phyloP scores from a whole-genome alignment of 2,113 vertebrate genomes.

The Falco punctatus region DNA sequence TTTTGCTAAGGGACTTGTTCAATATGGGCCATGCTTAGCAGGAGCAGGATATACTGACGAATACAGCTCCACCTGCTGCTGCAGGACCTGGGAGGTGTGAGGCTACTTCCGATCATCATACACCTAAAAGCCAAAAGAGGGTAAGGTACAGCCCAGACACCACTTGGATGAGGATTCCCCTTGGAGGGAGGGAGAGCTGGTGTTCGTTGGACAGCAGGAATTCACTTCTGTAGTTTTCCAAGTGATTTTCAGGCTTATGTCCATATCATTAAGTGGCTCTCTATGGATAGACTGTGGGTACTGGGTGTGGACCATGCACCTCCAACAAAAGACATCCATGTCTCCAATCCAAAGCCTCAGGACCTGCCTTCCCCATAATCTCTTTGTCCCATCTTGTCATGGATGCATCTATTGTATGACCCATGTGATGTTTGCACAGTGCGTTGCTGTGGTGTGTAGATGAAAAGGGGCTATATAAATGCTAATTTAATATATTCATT shows the following conservation, averaged over 20 bases:
- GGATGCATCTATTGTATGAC: background rate
- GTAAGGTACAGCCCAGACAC: background rate
- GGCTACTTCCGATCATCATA: background rate
- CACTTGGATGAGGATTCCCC: background rate
- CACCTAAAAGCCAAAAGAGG: background rate
- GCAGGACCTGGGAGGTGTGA: background rate
- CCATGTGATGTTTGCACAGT: background rate
- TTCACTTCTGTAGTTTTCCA: background rate
- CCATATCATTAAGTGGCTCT: background rate
- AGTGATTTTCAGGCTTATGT: background rate
- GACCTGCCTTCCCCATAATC: background rate
- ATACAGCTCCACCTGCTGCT: background rate
- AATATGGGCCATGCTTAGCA: background rate
- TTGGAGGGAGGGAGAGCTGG: background rate
- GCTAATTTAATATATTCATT: slow-evolving; percentile 49
- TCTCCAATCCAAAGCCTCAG: background rate
- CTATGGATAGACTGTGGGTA: background rate
- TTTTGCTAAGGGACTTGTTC: background rate
- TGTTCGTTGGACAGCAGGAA: background rate
- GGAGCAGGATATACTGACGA: background rate
- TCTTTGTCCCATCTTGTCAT: background rate
- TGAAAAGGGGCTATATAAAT: slow-evolving; percentile 51
- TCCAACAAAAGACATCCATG: background rate
- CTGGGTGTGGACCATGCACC: background rate
- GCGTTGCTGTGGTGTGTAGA: background rate